Evolutionary conservation across 2,797 vertebrate species (phyloP), one percentile per base, ranked within the genome.

Genomic region (Neosalanx taihuensis): DNA sequence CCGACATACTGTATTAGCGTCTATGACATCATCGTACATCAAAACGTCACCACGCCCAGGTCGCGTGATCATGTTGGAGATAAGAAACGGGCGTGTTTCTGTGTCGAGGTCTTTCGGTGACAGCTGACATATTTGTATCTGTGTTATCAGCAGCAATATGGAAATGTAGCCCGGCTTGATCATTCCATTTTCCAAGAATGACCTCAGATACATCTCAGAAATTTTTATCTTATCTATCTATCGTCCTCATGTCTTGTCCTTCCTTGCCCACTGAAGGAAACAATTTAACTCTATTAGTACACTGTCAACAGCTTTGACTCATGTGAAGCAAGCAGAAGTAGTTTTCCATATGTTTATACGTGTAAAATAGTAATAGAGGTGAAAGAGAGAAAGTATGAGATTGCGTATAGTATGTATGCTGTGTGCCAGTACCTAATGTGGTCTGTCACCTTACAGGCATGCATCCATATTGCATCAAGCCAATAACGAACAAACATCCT

Each of bases 261-360:
- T 46, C 1, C 49, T 58, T 15, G 18, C 58, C 41, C 6, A 4
- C 73, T 6, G 30, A 37, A 70, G 23, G 61, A 64, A 56, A 3
- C 13, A 1, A 29, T 67, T 31, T 18, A 17, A 49, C 23, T 12
- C 23, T 56, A 56, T n/a, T n/a, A 33, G 6, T 30, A 60, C 71
- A 33, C 75, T 33, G 33, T 80, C 64, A 61, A 71, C 30, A 56
- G 65, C 66, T 51, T 78, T 18, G 74, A 66, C 76, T 70, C 68
- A 4, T 46, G 75, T 57, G 75, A 80, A 70, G 67, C 72, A 69
- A 74, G 78, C 17, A 49, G 20, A 67, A 64, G 49, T 31, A 67
- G 18, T 31, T 53, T 26, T 67, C 65, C 26, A 53, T 67, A 69
- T 70, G 75, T 66, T 72, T 2, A 72, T 15, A 2, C 1, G 15